Percentiles rank a stretch among this genome's conserved stretches.
phyloP scores from a whole-genome alignment of 2,113 vertebrate genomes.

The Antigone vipio region DNA sequence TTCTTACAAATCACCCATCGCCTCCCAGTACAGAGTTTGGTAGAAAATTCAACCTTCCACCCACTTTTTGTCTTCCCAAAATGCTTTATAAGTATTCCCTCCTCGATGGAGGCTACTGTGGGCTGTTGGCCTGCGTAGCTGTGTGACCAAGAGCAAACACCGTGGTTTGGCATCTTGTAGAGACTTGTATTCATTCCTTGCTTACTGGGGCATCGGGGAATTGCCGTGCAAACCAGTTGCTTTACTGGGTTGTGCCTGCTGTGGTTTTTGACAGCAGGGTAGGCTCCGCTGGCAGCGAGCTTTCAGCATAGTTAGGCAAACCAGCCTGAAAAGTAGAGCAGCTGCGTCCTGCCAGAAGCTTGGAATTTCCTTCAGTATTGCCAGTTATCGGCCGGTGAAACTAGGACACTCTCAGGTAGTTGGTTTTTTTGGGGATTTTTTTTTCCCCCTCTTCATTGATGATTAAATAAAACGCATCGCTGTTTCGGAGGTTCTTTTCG shows the following conservation, averaged over 20 bases:
- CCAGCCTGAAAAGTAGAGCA: not conserved
- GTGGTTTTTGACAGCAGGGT: not conserved
- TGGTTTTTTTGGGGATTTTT: not conserved
- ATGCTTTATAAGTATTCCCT: not conserved
- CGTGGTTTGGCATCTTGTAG: not conserved
- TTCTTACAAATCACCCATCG: not conserved
- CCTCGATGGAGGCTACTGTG: not conserved
- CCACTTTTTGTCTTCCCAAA: not conserved
- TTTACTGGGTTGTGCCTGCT: accelerated
- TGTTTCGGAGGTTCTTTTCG: not conserved
- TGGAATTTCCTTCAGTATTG: not conserved
- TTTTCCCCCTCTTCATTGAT: not conserved
- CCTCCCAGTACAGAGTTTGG: not conserved
- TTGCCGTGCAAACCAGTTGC: not conserved
- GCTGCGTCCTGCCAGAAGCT: not conserved
- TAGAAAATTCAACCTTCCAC: not conserved
- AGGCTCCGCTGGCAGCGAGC: not conserved
- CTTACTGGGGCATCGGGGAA: not conserved
- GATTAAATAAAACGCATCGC: not conserved
- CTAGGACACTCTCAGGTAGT: not conserved
- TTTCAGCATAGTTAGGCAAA: not conserved
- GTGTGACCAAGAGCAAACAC: not conserved
- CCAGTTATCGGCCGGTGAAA: not conserved
- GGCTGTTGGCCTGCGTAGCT: not conserved
- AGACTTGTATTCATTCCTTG: not conserved